Conservation (phyloP, 2,888 invertebrate genomes). For the Germaria angustata region DNA sequence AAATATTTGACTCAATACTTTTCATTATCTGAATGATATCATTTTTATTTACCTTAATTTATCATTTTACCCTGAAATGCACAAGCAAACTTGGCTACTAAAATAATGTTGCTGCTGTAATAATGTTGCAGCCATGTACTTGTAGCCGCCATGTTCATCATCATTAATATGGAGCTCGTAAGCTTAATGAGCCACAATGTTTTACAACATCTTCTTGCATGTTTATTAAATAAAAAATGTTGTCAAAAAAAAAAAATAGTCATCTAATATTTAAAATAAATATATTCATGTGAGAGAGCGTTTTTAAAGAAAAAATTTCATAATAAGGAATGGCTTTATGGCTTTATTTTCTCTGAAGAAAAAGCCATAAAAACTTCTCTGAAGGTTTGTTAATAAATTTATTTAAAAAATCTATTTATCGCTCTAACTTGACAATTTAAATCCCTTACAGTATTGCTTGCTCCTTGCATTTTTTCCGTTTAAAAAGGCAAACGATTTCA, state of each 20-base stretch:
- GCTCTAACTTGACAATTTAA: too few relatives aligned
- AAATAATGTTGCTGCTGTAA: conserved; percentile 14
- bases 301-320: too few relatives aligned
- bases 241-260: not conserved
- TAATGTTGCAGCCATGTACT: conserved; percentile 19
- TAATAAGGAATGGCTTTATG: too few relatives aligned
- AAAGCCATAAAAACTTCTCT: too few relatives aligned
- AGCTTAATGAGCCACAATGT: conserved; percentile 67
- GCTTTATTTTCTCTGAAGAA: too few relatives aligned
- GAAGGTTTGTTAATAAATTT: too few relatives aligned
- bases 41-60: conserved; percentile 14
- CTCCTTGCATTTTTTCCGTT: too few relatives aligned
- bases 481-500: too few relatives aligned
- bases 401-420: too few relatives aligned
- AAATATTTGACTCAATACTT: not conserved
- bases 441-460: too few relatives aligned
- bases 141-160: conserved; percentile 34
- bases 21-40: not conserved
- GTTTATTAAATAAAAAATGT: not conserved
- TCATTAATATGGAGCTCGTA: conserved; percentile 47
- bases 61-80: not conserved
- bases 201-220: conserved; percentile 58
- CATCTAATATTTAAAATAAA: too few relatives aligned
- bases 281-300: too few relatives aligned
- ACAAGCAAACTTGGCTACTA: conserved; percentile 4